A percentile compares a stretch with the other conserved stretches of the same genome.
Evolutionary conservation across 2,888 invertebrate species (phyloP).

Genomic region (Octodonta nipae): DNA sequence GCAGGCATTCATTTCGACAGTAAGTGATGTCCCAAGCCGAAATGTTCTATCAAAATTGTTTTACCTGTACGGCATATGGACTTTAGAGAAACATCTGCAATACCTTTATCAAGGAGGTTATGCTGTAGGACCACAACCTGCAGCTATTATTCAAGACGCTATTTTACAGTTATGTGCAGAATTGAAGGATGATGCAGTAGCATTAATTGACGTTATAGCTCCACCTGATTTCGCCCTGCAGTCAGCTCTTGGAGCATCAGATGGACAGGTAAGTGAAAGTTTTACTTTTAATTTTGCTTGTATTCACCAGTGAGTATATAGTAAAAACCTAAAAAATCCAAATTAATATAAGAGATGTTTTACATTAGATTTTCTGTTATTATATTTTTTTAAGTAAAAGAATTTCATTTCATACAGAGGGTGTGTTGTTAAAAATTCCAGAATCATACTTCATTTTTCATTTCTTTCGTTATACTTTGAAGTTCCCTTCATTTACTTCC

Average conservation of each 20-base stretch:
- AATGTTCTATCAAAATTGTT: slow-evolving; percentile 46
- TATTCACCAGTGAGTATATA: too few relatives aligned
- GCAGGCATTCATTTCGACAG: slow-evolving; percentile 34
- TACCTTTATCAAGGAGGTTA: slow-evolving; percentile 55
- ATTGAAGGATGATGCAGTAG: slow-evolving; percentile 59
- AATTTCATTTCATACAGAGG: too few relatives aligned
- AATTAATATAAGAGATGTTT: too few relatives aligned
- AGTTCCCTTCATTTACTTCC: too few relatives aligned
- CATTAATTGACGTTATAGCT: slow-evolving; percentile 69
- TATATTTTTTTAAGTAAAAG: too few relatives aligned
- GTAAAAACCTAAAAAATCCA: too few relatives aligned
- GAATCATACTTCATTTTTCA: too few relatives aligned
- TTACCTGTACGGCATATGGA: slow-evolving; percentile 51
- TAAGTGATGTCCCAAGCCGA: slow-evolving; percentile 39
- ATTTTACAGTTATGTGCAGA: slow-evolving; percentile 49
- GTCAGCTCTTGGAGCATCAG: slow-evolving; percentile 72
- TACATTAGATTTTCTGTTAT: too few relatives aligned
- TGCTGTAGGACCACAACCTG: slow-evolving; percentile 41
- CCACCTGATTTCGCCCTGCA: slow-evolving; percentile 78
- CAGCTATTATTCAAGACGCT: slow-evolving; percentile 50
- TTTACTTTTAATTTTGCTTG: too few relatives aligned
- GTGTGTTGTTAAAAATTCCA: too few relatives aligned
- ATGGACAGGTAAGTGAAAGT: slow-evolving; percentile 71
- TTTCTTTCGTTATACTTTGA: too few relatives aligned
- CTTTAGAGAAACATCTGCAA: slow-evolving; percentile 61